A percentile compares a stretch with the other conserved stretches of the same genome.
Conservation (phyloP, 2,113 vertebrate genomes). For the Equus przewalskii region DNA sequence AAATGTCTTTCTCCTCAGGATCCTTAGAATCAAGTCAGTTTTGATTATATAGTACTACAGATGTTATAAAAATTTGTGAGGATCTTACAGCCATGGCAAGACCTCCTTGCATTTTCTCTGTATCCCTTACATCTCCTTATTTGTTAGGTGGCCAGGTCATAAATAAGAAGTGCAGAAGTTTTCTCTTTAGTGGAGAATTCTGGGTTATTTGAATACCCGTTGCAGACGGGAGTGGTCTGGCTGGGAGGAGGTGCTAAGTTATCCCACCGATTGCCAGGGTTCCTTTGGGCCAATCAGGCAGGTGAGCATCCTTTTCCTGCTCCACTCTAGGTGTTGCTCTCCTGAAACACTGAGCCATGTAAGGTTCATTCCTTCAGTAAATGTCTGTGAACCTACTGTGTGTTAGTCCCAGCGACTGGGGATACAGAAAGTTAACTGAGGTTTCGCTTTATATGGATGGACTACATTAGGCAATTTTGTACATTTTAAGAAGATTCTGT, state of each 20-base stretch:
- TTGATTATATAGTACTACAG: neutral
- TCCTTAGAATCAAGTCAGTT: neutral
- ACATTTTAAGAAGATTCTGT: slow-evolving; percentile 14
- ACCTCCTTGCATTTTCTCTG: neutral
- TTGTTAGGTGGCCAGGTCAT: neutral
- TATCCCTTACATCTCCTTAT: neutral
- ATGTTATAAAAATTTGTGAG: neutral
- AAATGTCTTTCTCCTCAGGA: neutral
- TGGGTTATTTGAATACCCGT: neutral
- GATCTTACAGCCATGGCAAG: neutral
- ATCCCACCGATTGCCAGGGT: neutral
- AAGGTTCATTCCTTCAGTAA: neutral
- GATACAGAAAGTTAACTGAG: neutral
- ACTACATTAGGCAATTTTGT: neutral
- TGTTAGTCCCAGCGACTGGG: neutral
- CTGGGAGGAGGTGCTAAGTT: neutral
- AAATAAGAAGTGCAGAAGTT: neutral
- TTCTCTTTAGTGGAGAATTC: slow-evolving; percentile 35
- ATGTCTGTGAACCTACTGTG: neutral
- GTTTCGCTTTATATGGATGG: neutral
- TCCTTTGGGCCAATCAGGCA: neutral
- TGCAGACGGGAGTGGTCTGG: neutral
- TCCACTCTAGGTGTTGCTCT: neutral
- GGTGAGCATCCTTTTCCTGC: too few relatives aligned
- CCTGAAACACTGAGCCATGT: neutral